Base-by-base conservation (phyloP, 2,888 invertebrate species). In the Pheosia tremula region DNA sequence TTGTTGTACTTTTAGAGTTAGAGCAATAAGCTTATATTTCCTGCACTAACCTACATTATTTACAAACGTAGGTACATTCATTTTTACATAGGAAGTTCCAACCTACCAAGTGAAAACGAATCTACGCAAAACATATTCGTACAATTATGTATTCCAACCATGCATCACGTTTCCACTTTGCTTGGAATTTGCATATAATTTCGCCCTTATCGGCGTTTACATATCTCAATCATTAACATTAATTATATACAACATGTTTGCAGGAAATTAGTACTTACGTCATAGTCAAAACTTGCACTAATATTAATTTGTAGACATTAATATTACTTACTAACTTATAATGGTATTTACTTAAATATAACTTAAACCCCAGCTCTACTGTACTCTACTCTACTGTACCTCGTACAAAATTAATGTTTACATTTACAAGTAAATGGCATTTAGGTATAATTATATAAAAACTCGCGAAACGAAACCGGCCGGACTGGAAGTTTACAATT, bases 391-490 rank as follows among this genome's bases (percentile, higher is more conserved):
- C 39, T 5, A 8, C 8, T 9, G 1, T 43, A 43, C 43, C 11
- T 47, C 8, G 4, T 11, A 47, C n/a, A 47, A n/a, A n/a, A 47
- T n/a, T n/a, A 47, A n/a, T 4, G 47, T 47, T 43, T 47, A 47
- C 58, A 37, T 50, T 52, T 62, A 63, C 57, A 47, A 67, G 63
- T 62, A 63, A 63, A 74, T 61, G 59, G 55, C 52, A 63, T 64
- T 69, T 63, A 63, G 68, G 64, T 74, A 63, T 57, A 63, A n/a
- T 68, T 77, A 24, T 24, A 24, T 24, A 24, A 67, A 75, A 78
- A 79, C 73, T 71, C 70, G 63, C 64, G 13, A 62, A 78, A 78
- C 68, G 64, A 61, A 69, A 74, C 72, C 57, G 62, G 74, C 41
- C 61, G 56, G 57, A 62, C 56, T 60, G 53, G 67, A 56, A 64